Evolutionary conservation across 2,888 invertebrate species (phyloP), one percentile per base, ranked within the genome.

Genomic region (Fabriciana adippe): DNA sequence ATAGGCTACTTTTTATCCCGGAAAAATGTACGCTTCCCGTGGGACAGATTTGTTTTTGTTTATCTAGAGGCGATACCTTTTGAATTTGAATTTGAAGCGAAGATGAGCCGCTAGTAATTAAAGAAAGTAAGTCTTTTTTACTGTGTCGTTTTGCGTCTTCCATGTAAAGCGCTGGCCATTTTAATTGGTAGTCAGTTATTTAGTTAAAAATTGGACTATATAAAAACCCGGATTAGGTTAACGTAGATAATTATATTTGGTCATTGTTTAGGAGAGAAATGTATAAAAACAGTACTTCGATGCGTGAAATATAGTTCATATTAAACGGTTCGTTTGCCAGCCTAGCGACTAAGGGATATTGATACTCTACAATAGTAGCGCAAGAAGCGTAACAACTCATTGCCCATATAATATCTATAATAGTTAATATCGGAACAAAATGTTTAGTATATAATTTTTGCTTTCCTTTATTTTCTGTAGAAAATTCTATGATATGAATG

Each of bases 241-340:
- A 54, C 41, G 26, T 26, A 6, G 26, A 6, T 64, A 45, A 59
- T 51, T 21, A 61, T 31, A 54, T 14, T 26, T 16, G 26, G 56
- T 67, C 65, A 60, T 63, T 63, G 48, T 18, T 68, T 14, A 51
- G 48, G 55, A 61, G 50, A 63, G 51, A 66, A 55, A 60, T n/a
- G 16, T 60, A 48, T 51, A 66, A 65, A 69, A 55, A 64, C 59
- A 67, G 70, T 64, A 70, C 68, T 57, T 60, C 63, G 72, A 69
- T 66, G 83, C 85, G 82, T 85, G 82, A 87, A 86, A 88, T 84
- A 79, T 87, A 81, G 87, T 76, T 74, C 88, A 85, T 72, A 74
- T 75, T 79, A 73, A 79, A 86, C 79, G 71, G 68, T 55, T 61
- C 60, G 71, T 56, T 71, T 64, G 63, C 65, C 55, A 26, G 55